These are phyloP conservation scores for Watersipora subatra DNA, from an alignment of 1,140 invertebrate genomes.

Conservation along the genomic window DNA sequence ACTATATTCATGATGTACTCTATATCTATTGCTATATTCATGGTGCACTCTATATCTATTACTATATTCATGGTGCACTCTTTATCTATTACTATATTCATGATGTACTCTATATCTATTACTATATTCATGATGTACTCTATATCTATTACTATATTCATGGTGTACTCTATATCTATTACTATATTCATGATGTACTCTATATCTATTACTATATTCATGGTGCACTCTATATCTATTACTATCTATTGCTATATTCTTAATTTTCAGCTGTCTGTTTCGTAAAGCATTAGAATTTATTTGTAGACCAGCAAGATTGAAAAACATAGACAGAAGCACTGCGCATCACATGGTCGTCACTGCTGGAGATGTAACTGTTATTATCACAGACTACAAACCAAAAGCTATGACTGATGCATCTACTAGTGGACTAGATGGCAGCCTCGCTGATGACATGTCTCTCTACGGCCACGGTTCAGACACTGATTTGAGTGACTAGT, in stretches of 20 bases:
- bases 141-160: not conserved
- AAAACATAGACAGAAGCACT: conserved; percentile 74
- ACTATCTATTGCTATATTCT: not conserved
- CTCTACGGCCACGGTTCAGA: too few relatives aligned
- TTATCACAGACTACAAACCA: conserved; percentile 89
- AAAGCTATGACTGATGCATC: conserved; percentile 42
- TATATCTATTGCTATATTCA: too few relatives aligned
- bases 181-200: not conserved
- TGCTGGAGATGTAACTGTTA: conserved; percentile 86
- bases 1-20: too few relatives aligned
- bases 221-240: not conserved
- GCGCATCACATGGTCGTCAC: conserved; percentile 83
- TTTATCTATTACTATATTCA: too few relatives aligned
- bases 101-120: too few relatives aligned
- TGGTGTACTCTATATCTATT: not conserved
- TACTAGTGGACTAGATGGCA: too few relatives aligned
- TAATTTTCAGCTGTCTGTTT: too few relatives aligned
- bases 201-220: not conserved
- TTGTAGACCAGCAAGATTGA: conserved; percentile 54
- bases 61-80: too few relatives aligned
- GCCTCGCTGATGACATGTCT: too few relatives aligned
- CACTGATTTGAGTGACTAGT: too few relatives aligned
- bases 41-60: too few relatives aligned
- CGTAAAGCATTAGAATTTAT: too few relatives aligned
- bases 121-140: not conserved